Percentiles rank a stretch among this genome's conserved stretches.
Conservation (phyloP, 2,888 invertebrate species). For the Temnothorax unifasciatus region DNA sequence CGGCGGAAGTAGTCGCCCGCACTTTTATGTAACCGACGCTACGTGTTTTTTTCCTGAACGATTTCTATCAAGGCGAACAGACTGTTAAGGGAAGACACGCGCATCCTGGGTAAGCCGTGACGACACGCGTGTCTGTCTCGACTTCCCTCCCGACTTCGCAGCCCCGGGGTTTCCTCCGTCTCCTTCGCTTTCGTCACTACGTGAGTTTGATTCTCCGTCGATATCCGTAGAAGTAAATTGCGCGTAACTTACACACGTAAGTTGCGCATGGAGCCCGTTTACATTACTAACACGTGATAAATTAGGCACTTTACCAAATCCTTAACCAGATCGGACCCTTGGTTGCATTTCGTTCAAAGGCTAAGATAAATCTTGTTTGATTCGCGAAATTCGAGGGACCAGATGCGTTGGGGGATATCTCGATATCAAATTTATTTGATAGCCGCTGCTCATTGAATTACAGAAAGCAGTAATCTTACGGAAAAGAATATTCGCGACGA, state of each 20-base stretch:
- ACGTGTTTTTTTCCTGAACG: slow-evolving; percentile 78
- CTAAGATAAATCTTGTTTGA: not conserved
- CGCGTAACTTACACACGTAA: slow-evolving; percentile 47
- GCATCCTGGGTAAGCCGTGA: slow-evolving; percentile 85
- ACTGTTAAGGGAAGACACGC: slow-evolving; percentile 83
- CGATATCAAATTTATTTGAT: not conserved
- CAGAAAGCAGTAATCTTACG: not conserved
- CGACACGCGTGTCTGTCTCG: slow-evolving; percentile 77
- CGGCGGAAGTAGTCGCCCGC: slow-evolving; percentile 68
- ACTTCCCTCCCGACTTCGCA: slow-evolving; percentile 38
- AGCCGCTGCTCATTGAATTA: not conserved
- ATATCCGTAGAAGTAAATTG: slow-evolving; percentile 59
- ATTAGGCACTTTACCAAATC: slow-evolving; percentile 8
- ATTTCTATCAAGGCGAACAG: slow-evolving; percentile 74
- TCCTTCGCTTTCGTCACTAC: slow-evolving; percentile 45
- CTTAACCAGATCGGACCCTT: not conserved
- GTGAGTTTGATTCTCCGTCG: slow-evolving; percentile 44
- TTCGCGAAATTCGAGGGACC: not conserved
- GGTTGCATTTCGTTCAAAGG: not conserved
- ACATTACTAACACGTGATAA: not conserved
- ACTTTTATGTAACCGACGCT: slow-evolving; percentile 75
- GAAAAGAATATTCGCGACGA: not conserved
- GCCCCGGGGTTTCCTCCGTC: slow-evolving; percentile 18
- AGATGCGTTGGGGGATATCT: not conserved
- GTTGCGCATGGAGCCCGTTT: slow-evolving; percentile 23